These are phyloP conservation scores for Hydra vulgaris DNA, from an alignment of 30 jellyfish, hydroid and myxozoan genomes.

Conservation along the genomic window DNA sequence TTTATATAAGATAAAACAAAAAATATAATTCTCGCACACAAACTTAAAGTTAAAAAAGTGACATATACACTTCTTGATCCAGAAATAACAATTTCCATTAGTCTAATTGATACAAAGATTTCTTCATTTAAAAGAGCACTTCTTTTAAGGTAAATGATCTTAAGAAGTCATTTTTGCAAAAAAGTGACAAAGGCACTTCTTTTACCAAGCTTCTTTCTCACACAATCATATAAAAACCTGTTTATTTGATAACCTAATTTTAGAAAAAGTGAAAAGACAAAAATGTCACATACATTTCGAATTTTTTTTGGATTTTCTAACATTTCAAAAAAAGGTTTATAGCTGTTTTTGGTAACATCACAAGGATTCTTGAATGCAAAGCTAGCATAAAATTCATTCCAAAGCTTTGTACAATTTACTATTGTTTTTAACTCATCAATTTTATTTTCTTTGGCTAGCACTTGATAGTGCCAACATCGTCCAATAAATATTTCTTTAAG, in stretches of 20 bases:
- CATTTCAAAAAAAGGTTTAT: constrained; percentile 8
- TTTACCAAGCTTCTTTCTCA: no score
- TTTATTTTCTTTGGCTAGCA: constrained; percentile 10
- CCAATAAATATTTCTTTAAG: constrained; percentile 25
- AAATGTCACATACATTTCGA: constrained; percentile 9
- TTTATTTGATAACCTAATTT: background rate
- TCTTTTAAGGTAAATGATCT: no score
- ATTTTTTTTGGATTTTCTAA: constrained; percentile 10
- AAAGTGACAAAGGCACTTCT: no score
- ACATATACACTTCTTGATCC: no score
- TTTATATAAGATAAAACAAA: no score
- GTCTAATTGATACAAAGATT: no score
- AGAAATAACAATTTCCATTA: no score
- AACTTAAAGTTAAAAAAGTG: no score
- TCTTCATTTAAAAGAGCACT: no score
- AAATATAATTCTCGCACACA: no score
- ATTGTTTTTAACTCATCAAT: constrained; percentile 6
- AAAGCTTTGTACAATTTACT: constrained; percentile 19
- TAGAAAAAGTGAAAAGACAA: background rate
- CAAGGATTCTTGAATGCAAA: constrained; percentile 28
- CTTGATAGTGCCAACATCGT: constrained; percentile 27
- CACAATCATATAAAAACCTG: no score
- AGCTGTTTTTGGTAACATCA: constrained; percentile 6
- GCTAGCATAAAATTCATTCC: constrained; percentile 8
- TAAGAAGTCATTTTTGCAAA: no score